Evolutionary conservation across 2,797 vertebrate species (phyloP).

Genomic region (Takifugu ocellatus): DNA sequence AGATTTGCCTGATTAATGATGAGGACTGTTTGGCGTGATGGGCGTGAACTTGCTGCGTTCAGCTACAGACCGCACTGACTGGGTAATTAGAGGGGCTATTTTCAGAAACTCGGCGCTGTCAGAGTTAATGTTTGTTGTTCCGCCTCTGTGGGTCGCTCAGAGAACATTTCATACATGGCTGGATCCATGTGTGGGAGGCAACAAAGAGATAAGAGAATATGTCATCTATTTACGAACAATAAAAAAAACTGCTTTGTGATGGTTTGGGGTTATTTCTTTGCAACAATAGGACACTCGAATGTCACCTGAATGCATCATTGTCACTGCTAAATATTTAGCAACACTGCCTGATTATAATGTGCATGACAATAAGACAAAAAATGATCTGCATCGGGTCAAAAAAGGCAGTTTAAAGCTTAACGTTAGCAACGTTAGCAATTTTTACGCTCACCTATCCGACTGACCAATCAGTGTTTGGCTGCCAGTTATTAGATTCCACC

Average conservation of each 20-base stretch:
- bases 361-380: too few species aligned
- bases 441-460: too few species aligned
- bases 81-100: conserved; percentile 51
- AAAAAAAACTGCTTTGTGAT: conserved; percentile 23
- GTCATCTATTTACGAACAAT: conserved; percentile 32
- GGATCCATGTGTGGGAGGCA: conserved; percentile 30
- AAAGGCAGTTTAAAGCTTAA: too few species aligned
- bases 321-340: too few species aligned
- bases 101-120: conserved; percentile 32
- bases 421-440: too few species aligned
- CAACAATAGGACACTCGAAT: too few species aligned
- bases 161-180: conserved; percentile 50
- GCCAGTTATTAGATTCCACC: too few species aligned
- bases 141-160: conserved; percentile 32
- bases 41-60: conserved; percentile 16
- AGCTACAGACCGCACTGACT: conserved; percentile 29
- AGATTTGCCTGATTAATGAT: conserved; percentile 38
- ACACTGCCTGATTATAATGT: too few species aligned
- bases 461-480: too few species aligned
- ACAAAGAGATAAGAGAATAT: conserved; percentile 25
- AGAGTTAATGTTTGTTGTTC: conserved; percentile 45
- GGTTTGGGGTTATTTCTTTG: conserved; percentile 3
- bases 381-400: too few species aligned
- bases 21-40: conserved; percentile 32
- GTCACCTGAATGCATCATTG: too few species aligned